Base-by-base conservation (phyloP, 1,140 invertebrate genomes). In the Bombus difficillimus region DNA sequence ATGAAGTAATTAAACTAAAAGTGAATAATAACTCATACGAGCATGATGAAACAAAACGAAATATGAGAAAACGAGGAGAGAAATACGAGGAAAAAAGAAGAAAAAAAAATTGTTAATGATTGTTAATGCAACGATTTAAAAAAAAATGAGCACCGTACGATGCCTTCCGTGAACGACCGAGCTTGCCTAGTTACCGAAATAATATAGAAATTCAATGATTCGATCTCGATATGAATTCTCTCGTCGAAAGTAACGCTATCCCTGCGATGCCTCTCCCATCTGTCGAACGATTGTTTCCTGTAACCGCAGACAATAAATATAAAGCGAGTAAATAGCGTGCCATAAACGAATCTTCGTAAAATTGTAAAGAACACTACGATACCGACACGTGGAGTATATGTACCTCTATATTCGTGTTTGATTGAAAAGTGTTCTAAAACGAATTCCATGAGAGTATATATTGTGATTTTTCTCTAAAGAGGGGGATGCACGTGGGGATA, bases 151-250 rank as follows among this genome's bases (percentile, higher is more conserved):
- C 93, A 94, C 93, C 93, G 92, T 93, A 95, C 95, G 94, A 95
- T 95, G 95, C 95, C 95, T 95, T 94, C 93, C 94, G 95, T 95
- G 94, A 95, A 95, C 93, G 93, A 95, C 94, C 95, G 94, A 95
- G 95, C 94, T 95, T 95, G 94, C 91, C 93, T 94, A 94, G 92
- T 92, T 94, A 93, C 93, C 92, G 84, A 91, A 77, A 89, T 83
- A 88, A 87, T 75, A 87, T 84, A 83, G 62, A 83, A 87, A 84
- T 85, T 88, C 83, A 81, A 87, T 81, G 84, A 83, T 88, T 79
- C 87, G 88, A 89, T 86, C 84, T 82, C 83, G 85, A 89, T 53
- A 37, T 74, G 74, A 80, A 83, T 66, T 85, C 59, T 78, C 86
- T 89, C 83, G 81, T 85, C 84, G 84, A 91, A 88, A 86, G 66